Conservation (phyloP, 2,113 vertebrate genomes). For the Rana temporaria region DNA sequence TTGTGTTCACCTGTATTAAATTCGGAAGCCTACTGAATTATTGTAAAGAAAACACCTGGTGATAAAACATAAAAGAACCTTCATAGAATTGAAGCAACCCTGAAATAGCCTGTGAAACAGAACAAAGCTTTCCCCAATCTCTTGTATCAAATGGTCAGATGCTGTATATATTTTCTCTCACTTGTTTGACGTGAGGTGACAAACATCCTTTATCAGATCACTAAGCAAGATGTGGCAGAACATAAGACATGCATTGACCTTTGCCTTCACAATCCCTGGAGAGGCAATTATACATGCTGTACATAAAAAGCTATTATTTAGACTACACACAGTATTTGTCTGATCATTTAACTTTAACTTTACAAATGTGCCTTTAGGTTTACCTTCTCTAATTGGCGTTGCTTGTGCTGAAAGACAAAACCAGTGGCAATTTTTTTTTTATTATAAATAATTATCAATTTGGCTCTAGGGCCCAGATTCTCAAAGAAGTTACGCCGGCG, state of each 20-base stretch:
- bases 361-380: too few species aligned
- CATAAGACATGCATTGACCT: slow-evolving; percentile 41
- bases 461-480: too few species aligned
- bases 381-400: too few species aligned
- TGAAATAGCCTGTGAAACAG: slow-evolving; percentile 12
- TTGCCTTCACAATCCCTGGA: slow-evolving; percentile 24
- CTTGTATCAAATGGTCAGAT: slow-evolving; percentile 49
- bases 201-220: slow-evolving; percentile 54
- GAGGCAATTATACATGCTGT: slow-evolving; percentile 32
- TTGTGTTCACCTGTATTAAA: too few species aligned
- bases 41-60: slow-evolving; percentile 1
- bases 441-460: too few species aligned
- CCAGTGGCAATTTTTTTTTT: too few species aligned
- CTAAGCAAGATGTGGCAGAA: slow-evolving; percentile 23
- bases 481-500: too few species aligned
- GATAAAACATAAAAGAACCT: slow-evolving; percentile 6
- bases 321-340: background rate
- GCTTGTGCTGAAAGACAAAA: too few species aligned
- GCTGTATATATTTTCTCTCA: slow-evolving; percentile 35
- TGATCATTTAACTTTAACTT: too few species aligned
- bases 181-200: slow-evolving; percentile 45
- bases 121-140: slow-evolving; percentile 42
- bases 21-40: background rate
- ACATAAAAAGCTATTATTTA: slow-evolving; percentile 3
- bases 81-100: background rate